Evolutionary conservation across 53 echinoderm and acorn worm species (phyloP), one percentile per base, ranked within the genome.

Genomic region (Astropecten irregularis): DNA sequence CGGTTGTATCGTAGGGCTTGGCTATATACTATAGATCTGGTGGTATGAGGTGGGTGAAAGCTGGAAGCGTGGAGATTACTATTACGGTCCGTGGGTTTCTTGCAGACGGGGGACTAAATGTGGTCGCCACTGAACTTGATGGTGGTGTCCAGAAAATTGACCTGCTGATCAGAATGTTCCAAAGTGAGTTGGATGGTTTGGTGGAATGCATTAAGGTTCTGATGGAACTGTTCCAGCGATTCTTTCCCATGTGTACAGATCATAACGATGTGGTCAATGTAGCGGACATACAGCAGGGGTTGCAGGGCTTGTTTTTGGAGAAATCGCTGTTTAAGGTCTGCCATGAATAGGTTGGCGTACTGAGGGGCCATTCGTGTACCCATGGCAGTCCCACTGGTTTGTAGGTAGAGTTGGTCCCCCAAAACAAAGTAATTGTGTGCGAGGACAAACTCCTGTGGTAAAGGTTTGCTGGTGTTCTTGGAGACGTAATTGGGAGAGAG

Each of bases 111-210:
- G 9, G 73, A 30, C 9, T 29, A 13, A 31, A 73, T 6, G 55
- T 33, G 16, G 35, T 33, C 54, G 6, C 31, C 22, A 28, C 29
- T 23, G 14, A 51, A 13, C 31, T 49, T 66, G 66, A 66, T 22
- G 16, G 20, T 38, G 66, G 68, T 68, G 28, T 27, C 55, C 52
- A 22, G 38, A 73, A 73, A 51, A 73, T 36, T 32, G 51, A 55
- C 55, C n/a, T n/a, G n/a, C 9, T 73, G 52, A 19, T 34, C 13
- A 31, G 55, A 52, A n/a, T 51, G 73, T n/a, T 36, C 73, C 35
- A 73, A 31, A 22, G 73, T 73, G 25, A 73, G 55, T 13, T 73
- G 32, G 38, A 73, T 73, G 29, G 53, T 73, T 29, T 51, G 54
- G 3, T 73, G 73, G 36, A 73, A 53, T 7, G 34, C 34, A 30